Percentiles rank a stretch among this genome's conserved stretches.
Conservation (phyloP, 2,113 vertebrate species). For the Condylura cristata region DNA sequence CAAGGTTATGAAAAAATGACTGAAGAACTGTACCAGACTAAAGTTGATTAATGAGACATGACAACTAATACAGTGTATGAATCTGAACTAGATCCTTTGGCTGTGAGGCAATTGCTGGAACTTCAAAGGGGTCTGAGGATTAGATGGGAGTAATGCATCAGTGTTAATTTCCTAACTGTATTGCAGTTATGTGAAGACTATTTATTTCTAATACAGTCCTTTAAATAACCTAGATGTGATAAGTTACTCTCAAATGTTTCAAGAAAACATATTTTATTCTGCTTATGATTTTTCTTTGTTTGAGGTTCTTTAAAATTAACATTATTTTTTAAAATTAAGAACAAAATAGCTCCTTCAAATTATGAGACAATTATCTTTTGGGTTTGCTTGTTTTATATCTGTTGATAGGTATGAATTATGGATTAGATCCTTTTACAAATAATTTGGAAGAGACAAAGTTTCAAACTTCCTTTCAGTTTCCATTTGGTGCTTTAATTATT, state of each 20-base stretch:
- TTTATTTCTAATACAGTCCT: conserved; percentile 23
- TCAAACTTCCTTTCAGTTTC: background rate
- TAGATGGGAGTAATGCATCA: background rate
- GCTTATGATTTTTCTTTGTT: background rate
- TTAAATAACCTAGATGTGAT: background rate
- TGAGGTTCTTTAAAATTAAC: background rate
- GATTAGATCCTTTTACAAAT: background rate
- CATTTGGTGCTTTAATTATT: background rate
- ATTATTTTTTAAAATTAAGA: background rate
- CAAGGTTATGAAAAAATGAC: background rate
- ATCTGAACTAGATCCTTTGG: conserved; percentile 13
- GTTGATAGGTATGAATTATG: background rate
- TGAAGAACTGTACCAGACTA: background rate
- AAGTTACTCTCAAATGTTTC: background rate
- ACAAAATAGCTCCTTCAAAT: background rate
- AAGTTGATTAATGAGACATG: background rate
- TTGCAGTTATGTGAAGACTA: background rate
- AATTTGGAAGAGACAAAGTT: conserved; percentile 4
- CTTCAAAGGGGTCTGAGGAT: background rate
- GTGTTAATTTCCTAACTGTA: background rate
- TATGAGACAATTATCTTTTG: background rate
- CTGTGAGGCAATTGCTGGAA: background rate
- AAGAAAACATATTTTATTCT: background rate
- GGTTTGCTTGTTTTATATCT: background rate
- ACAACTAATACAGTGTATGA: background rate